Conservation (phyloP, 2,888 invertebrate genomes). For the Tineola bisselliella region DNA sequence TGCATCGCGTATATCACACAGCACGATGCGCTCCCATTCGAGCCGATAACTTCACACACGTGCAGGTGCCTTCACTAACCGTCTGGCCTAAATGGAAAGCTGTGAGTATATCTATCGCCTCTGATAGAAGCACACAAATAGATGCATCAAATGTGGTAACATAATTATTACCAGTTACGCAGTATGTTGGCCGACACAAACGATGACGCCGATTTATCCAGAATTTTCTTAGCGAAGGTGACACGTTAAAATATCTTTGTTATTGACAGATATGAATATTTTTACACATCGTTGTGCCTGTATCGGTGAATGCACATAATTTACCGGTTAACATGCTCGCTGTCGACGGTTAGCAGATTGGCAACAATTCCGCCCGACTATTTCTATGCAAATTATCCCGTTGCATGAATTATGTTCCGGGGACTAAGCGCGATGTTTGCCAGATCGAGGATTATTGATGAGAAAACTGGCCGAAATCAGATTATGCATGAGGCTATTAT, state of each 20-base stretch:
- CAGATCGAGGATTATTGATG: constrained; percentile 40
- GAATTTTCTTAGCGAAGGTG: neutral
- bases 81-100: constrained; percentile 1
- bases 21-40: constrained; percentile 5
- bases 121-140: neutral
- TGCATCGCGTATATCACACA: constrained; percentile 35
- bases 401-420: constrained; percentile 33
- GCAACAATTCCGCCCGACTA: constrained; percentile 30
- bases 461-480: constrained; percentile 17
- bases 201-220: neutral
- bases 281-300: neutral
- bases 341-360: constrained; percentile 27
- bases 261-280: constrained; percentile 11
- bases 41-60: constrained; percentile 5
- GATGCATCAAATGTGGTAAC: neutral
- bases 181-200: neutral
- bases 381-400: constrained; percentile 38
- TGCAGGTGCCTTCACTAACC: neutral
- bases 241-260: neutral
- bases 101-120: neutral
- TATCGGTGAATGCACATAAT: constrained; percentile 21
- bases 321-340: constrained; percentile 21
- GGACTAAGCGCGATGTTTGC: constrained; percentile 29
- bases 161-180: neutral
- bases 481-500: neutral